A percentile compares a stretch with the other conserved stretches of the same genome.
phyloP scores from a whole-genome alignment of 2,113 vertebrate species.

The Columba janthina region DNA sequence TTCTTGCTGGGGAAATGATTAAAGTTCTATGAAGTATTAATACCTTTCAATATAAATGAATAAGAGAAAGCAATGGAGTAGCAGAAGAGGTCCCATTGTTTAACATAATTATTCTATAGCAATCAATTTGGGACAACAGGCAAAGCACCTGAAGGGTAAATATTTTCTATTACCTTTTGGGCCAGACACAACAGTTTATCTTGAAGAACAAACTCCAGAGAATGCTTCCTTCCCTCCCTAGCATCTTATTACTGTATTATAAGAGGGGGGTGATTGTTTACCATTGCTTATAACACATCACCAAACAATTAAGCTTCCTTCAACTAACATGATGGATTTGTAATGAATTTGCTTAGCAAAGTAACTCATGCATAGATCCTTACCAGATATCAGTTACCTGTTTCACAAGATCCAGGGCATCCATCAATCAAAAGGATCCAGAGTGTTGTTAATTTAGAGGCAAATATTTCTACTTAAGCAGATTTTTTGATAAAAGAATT shows the following conservation, averaged over 20 bases:
- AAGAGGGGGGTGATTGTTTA: not conserved
- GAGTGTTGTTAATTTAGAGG: not conserved
- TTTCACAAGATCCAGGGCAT: not conserved
- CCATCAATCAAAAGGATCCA: not conserved
- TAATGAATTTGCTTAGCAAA: conserved; percentile 42
- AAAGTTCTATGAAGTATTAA: not conserved
- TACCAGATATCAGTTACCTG: conserved; percentile 24
- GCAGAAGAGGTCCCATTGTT: not conserved
- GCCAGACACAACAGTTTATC: not conserved
- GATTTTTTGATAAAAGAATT: not conserved
- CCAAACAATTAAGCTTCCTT: conserved; percentile 51
- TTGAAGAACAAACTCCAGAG: conserved; percentile 3
- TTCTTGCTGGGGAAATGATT: not conserved
- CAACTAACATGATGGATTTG: conserved; percentile 34
- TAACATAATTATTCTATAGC: not conserved
- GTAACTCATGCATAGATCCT: conserved; percentile 40
- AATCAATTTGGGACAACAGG: not conserved
- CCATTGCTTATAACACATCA: not conserved
- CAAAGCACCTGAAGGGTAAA: conserved; percentile 7
- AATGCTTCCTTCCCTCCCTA: not conserved
- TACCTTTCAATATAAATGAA: not conserved
- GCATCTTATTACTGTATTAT: conserved; percentile 23
- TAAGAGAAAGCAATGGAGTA: not conserved
- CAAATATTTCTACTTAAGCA: not conserved
- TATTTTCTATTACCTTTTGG: conserved; percentile 1